Base-by-base conservation (phyloP, 92 coral and sea anemone species). In the Epizoanthus ramosus region DNA sequence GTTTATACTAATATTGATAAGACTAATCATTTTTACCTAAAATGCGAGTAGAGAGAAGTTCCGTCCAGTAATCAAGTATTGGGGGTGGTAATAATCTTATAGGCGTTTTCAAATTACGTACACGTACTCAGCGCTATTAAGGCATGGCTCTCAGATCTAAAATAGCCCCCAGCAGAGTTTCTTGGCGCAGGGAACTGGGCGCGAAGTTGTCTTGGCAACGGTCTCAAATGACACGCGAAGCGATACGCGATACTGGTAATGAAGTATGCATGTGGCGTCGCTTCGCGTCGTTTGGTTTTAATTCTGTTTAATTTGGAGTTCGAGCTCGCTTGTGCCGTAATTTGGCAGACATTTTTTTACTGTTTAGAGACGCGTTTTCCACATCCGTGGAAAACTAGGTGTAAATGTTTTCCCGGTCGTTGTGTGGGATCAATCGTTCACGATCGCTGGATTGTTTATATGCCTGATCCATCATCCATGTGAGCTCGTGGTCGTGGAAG, bases 161-260 rank as follows among this genome's bases (percentile, higher is more conserved):
- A 52, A 31, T 82, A 35, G 68, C 86, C 86, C 86, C 86, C 86
- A 82, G 86, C 79, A 71, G 65, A 56, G 86, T 50, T 56, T 66
- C 19, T 70, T 58, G 61, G 60, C 33, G 8, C 21, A 33, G 71
- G 80, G 74, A 79, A 47, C 77, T 68, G 77, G 79, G 63, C 5
- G 16, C 85, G 61, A 81, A 33, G 85, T 81, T 81, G 85, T 81
- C 85, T 71, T 81, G 85, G 66, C 63, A 81, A 81, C 79, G 47
- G 85, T 28, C 77, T 52, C 68, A 56, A 75, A 56, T 56, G 8
- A 63, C 56, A n/a, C 18, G 37, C 64, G 1, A 75, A 22, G 58
- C 19, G 57, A 6, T 45, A 50, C 23, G 15, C 66, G 2, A 2
- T 35, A 35, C n/a, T n/a, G n/a, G n/a, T n/a, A n/a, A n/a, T n/a